Conservation (phyloP, 2,113 vertebrate species). For the Gobius niger region DNA sequence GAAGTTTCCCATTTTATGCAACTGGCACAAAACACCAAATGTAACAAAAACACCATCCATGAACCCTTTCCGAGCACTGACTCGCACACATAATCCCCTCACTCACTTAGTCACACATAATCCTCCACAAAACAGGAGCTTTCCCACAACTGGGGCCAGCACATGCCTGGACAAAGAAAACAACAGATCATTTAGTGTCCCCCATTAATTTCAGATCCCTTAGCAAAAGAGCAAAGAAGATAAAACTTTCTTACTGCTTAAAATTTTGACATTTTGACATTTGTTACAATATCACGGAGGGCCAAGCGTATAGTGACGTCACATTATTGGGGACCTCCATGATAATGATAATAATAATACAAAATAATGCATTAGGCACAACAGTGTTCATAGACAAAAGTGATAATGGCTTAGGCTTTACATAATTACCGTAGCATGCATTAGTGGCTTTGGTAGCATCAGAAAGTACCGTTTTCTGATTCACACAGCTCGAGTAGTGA, state of each 20-base stretch:
- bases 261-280: neutral
- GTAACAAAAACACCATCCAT: neutral
- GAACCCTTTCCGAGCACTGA: neutral
- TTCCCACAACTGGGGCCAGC: conserved; percentile 32
- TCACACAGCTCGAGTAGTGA: neutral
- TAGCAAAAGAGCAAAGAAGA: neutral
- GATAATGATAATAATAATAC: neutral
- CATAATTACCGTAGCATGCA: conserved; percentile 23
- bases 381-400: neutral
- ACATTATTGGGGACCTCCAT: conserved; percentile 19
- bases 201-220: neutral
- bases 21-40: neutral
- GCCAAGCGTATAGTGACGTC: neutral
- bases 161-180: conserved; percentile 17
- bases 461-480: conserved; percentile 10
- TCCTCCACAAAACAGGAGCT: conserved; percentile 48
- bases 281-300: neutral
- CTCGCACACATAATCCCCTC: conserved; percentile 35
- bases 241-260: neutral
- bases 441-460: conserved; percentile 38
- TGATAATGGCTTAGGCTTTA: conserved; percentile 7
- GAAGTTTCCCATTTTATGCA: neutral
- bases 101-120: conserved; percentile 48
- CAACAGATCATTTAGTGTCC: conserved; percentile 1
- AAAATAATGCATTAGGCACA: conserved; percentile 30